These are phyloP conservation scores for Sterrhoptilus dennistouni DNA, from an alignment of 2,113 vertebrate species.

Conservation along the genomic window DNA sequence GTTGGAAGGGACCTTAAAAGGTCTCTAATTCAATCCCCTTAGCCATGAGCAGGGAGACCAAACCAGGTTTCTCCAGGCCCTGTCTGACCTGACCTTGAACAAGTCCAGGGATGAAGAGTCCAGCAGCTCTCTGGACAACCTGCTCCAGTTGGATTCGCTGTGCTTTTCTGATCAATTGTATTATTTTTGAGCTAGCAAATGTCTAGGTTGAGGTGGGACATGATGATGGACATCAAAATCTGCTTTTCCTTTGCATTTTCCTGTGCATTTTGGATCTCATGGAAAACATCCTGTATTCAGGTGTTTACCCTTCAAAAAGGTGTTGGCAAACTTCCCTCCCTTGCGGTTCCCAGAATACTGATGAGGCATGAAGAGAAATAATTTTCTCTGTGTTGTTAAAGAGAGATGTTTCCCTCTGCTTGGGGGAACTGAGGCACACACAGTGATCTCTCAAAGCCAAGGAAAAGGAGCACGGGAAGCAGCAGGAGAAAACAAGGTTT, in stretches of 20 bases:
- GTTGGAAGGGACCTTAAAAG: not conserved
- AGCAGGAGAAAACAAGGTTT: not conserved
- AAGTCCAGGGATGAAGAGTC: not conserved
- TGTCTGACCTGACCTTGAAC: not conserved
- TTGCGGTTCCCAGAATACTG: not conserved
- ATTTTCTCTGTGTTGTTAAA: not conserved
- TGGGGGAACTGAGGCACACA: not conserved
- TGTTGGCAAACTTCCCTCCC: not conserved
- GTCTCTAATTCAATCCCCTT: not conserved
- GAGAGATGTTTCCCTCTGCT: not conserved
- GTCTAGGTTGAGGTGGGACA: not conserved
- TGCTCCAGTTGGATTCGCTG: fast-evolving
- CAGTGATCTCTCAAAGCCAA: not conserved
- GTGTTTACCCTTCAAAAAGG: not conserved
- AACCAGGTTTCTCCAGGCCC: not conserved
- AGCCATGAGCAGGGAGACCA: not conserved
- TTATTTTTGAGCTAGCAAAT: not conserved
- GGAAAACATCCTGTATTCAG: not conserved
- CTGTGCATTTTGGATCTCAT: not conserved
- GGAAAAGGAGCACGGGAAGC: not conserved
- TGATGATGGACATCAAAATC: not conserved
- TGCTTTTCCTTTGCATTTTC: not conserved
- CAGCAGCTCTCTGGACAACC: not conserved
- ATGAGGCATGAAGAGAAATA: not conserved
- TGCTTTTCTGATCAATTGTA: fast-evolving